These are phyloP conservation scores for Limnephilus rhombicus DNA, from an alignment of 2,888 invertebrate species.

Conservation along the genomic window DNA sequence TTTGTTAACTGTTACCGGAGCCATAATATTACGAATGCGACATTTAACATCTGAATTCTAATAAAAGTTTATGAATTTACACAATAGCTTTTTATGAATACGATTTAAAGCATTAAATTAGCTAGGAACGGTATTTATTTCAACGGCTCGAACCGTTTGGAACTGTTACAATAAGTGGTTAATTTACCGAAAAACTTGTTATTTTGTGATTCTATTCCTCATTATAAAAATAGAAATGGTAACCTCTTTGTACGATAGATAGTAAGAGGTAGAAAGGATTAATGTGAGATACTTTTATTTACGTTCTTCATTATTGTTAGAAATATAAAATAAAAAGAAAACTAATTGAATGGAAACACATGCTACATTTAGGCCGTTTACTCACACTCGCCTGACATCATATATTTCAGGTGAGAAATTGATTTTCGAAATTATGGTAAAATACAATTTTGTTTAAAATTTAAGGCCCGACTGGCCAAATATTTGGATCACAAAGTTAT, in stretches of 20 bases:
- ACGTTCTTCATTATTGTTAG: too few species aligned
- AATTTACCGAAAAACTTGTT: not conserved
- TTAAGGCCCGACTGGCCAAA: too few species aligned
- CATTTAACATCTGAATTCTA: too few species aligned
- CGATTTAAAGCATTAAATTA: not conserved
- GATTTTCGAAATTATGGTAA: too few species aligned
- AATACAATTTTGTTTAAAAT: too few species aligned
- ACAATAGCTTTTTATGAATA: not conserved
- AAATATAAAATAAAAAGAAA: too few species aligned
- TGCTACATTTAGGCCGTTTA: too few species aligned
- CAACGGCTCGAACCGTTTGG: not conserved
- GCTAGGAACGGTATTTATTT: not conserved
- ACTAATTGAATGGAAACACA: too few species aligned
- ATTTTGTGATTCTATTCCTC: not conserved
- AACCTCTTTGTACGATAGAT: not conserved
- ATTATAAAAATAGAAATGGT: not conserved
- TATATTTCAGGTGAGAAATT: too few species aligned
- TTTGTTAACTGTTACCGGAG: not conserved
- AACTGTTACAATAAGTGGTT: not conserved
- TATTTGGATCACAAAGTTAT: too few species aligned
- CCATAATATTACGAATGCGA: not conserved
- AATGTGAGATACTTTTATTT: not conserved
- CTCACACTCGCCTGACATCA: too few species aligned
- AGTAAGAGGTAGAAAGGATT: not conserved
- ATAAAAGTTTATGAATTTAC: not conserved